Conservation (phyloP, 2,113 vertebrate species). For the Perca schrenkii region DNA sequence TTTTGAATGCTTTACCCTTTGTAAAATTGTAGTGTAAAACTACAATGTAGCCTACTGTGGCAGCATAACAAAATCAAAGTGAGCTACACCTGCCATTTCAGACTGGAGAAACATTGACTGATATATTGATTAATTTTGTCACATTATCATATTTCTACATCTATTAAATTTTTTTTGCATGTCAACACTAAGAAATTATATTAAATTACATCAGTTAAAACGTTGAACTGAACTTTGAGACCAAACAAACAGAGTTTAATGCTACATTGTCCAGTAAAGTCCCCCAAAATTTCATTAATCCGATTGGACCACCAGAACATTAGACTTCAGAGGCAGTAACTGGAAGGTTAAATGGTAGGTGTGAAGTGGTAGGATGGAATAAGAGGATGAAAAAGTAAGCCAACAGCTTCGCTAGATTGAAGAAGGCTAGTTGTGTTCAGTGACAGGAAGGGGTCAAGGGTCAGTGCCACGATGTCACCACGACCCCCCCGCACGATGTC, state of each 20-base stretch:
- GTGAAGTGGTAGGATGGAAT: conserved; percentile 27
- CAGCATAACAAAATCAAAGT: background rate
- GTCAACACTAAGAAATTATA: background rate
- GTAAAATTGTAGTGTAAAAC: background rate
- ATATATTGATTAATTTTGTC: background rate
- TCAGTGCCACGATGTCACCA: conserved; percentile 53
- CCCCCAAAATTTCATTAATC: background rate
- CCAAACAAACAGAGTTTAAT: background rate
- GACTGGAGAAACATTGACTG: background rate
- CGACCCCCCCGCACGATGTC: conserved; percentile 12
- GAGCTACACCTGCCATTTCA: background rate
- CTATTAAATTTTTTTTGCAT: background rate
- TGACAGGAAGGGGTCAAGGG: conserved; percentile 66
- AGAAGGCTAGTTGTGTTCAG: conserved; percentile 46
- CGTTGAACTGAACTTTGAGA: background rate
- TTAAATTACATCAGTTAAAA: no score
- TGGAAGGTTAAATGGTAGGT: background rate
- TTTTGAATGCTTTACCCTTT: background rate
- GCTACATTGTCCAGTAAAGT: background rate
- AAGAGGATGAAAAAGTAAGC: conserved; percentile 3
- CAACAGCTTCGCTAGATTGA: conserved; percentile 18
- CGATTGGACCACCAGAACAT: background rate
- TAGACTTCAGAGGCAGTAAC: background rate
- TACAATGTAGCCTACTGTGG: background rate
- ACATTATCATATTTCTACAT: background rate